These are phyloP conservation scores for Tridacna crocea DNA, from an alignment of 2,888 invertebrate genomes.

Conservation along the genomic window DNA sequence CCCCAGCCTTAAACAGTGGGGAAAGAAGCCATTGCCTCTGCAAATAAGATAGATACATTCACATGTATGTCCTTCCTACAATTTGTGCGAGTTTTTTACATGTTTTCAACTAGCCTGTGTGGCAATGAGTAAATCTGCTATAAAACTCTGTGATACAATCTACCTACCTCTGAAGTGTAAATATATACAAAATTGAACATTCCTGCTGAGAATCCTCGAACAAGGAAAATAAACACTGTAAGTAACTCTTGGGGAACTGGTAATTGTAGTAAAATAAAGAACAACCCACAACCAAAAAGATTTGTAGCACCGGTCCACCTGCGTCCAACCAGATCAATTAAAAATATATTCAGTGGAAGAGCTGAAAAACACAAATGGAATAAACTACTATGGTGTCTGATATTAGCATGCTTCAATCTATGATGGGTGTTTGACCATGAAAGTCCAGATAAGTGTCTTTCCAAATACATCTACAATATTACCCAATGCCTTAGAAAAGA, in stretches of 20 bases:
- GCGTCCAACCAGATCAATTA: conserved; percentile 81
- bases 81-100: too few relatives aligned
- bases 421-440: too few relatives aligned
- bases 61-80: too few relatives aligned
- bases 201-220: conserved; percentile 80
- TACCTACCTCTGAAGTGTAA: conserved; percentile 82
- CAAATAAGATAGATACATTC: too few relatives aligned
- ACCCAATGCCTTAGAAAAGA: too few relatives aligned
- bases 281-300: conserved; percentile 70
- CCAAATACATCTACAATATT: too few relatives aligned
- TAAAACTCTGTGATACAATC: not conserved
- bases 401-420: too few relatives aligned
- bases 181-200: conserved; percentile 82
- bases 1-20: too few relatives aligned
- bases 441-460: too few relatives aligned
- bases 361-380: conserved; percentile 69
- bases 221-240: conserved; percentile 80
- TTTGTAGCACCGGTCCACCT: conserved; percentile 73
- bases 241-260: conserved; percentile 69
- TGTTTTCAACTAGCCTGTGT: too few relatives aligned
- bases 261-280: conserved; percentile 76
- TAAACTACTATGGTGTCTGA: not conserved
- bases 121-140: not conserved
- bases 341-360: conserved; percentile 81
- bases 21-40: too few relatives aligned